A percentile compares a stretch with the other conserved stretches of the same genome.
Evolutionary conservation across 1,140 invertebrate genomes (phyloP).

Genomic region (Zelostemma sp.): DNA sequence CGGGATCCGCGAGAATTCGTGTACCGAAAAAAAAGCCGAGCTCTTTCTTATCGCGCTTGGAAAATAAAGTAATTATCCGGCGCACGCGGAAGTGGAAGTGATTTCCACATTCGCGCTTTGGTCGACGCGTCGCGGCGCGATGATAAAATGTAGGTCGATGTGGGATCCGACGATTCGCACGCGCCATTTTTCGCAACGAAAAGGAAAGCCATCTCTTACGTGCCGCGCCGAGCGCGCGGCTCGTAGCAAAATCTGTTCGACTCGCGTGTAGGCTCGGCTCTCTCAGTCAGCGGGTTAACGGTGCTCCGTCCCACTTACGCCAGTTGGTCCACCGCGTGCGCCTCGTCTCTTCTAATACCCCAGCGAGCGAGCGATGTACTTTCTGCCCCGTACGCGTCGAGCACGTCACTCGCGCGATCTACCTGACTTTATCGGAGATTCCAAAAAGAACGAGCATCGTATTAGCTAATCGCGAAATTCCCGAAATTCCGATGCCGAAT

Average conservation of each 20-base stretch:
- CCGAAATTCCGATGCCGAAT: no score
- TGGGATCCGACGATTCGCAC: constrained; percentile 61
- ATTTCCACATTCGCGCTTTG: constrained; percentile 28
- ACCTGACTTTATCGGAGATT: constrained; percentile 6
- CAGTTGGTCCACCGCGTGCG: constrained; percentile 48
- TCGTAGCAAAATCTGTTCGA: constrained; percentile 60
- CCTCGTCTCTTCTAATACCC: constrained; percentile 33
- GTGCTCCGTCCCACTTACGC: constrained; percentile 65
- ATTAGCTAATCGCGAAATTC: no score
- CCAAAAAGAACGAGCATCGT: no score
- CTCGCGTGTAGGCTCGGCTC: constrained; percentile 54
- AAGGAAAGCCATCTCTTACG: constrained; percentile 69
- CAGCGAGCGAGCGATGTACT: constrained; percentile 4
- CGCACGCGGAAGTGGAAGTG: constrained; percentile 40
- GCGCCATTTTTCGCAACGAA: constrained; percentile 71
- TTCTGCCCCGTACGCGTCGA: constrained; percentile 37
- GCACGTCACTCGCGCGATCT: constrained; percentile 45
- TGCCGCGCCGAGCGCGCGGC: constrained; percentile 31
- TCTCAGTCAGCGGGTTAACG: constrained; percentile 64
- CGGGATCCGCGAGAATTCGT: neutral
- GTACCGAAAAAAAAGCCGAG: no score
- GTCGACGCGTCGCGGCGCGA: constrained; percentile 39
- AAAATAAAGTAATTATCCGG: constrained; percentile 6
- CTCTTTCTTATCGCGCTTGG: no score
- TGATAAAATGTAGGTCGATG: constrained; percentile 54